Evolutionary conservation across 2,797 vertebrate genomes (phyloP).

Genomic region (Enteromius paludinosus): DNA sequence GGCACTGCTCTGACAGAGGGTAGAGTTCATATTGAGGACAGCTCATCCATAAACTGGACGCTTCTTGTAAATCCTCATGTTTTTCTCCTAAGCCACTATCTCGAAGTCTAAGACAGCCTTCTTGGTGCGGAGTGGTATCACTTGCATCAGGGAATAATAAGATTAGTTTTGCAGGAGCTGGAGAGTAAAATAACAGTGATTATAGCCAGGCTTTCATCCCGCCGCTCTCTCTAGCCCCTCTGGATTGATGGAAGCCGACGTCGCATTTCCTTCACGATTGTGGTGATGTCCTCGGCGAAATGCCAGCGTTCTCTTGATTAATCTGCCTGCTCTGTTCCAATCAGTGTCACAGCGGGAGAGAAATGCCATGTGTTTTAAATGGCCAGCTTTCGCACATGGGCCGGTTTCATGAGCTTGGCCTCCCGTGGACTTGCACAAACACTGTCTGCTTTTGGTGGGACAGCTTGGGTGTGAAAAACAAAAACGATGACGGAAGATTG

Average conservation of each 20-base stretch:
- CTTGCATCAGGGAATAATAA: slow-evolving; percentile 69
- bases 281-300: slow-evolving; percentile 71
- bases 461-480: slow-evolving; percentile 34
- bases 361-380: slow-evolving; percentile 56
- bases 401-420: slow-evolving; percentile 53
- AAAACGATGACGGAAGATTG: slow-evolving; percentile 1
- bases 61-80: slow-evolving; percentile 35
- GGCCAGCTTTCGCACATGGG: slow-evolving; percentile 45
- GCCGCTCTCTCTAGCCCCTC: slow-evolving; percentile 39
- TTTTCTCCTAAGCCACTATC: slow-evolving; percentile 59
- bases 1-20: neutral
- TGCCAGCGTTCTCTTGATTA: slow-evolving; percentile 72
- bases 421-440: slow-evolving; percentile 28
- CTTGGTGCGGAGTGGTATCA: slow-evolving; percentile 14
- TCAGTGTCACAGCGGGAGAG: slow-evolving; percentile 74
- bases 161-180: slow-evolving; percentile 75
- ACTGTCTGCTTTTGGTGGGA: slow-evolving; percentile 73
- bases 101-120: slow-evolving; percentile 47
- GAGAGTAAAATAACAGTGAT: slow-evolving; percentile 79
- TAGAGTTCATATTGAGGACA: slow-evolving; percentile 34
- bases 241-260: slow-evolving; percentile 74
- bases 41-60: slow-evolving; percentile 38
- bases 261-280: slow-evolving; percentile 77
- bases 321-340: slow-evolving; percentile 80
- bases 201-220: slow-evolving; percentile 68